Evolutionary conservation across 2,113 vertebrate genomes (phyloP), one percentile per base, ranked within the genome.

Genomic region (Sinocyclocheilus maitianheensis): DNA sequence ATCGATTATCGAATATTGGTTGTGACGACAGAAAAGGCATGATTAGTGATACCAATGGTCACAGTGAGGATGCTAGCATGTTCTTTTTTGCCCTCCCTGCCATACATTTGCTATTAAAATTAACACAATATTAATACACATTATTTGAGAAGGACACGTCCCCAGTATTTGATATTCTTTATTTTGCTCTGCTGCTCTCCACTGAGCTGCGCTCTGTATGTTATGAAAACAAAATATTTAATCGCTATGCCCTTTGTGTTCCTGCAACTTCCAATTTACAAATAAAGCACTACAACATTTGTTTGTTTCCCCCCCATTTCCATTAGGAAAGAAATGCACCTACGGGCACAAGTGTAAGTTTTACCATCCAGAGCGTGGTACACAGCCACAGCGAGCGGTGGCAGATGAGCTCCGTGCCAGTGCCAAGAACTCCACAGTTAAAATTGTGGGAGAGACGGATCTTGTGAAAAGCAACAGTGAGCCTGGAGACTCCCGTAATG

Each of bases 341-440:
- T 99, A 99, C 4, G 98, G 98, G 75, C 97, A 99, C 94, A 99
- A 99, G 92, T 99, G 98, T 94, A 99, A 99, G 90, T 99, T 98
- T 84, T 98, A 98, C 86, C 98, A 99, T 83, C 98, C 98, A 0
- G 98, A 99, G 86, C 94, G 98, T 92, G 97, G 97, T 65, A 97
- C 95, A 40, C 98, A 99, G 90, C 97, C 97, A n/a, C 98, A 99
- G 94, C 94, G 97, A 0, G 97, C 98, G 0, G 97, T 99, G 86
- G 98, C 98, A 0, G 98, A 99, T 46, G 98, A 99, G 91, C 96
- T 99, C 86, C 96, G 98, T 43, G 98, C 98, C 92, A 98, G 97
- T 86, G 98, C 97, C 88, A 97, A 97, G 92, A 98, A 93, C 76
- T 97, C 96, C 60, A 87, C 93, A 88, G 90, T 95, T 89, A 99